phyloP scores from a whole-genome alignment of 1,140 invertebrate genomes.

The Drosophila pachea region DNA sequence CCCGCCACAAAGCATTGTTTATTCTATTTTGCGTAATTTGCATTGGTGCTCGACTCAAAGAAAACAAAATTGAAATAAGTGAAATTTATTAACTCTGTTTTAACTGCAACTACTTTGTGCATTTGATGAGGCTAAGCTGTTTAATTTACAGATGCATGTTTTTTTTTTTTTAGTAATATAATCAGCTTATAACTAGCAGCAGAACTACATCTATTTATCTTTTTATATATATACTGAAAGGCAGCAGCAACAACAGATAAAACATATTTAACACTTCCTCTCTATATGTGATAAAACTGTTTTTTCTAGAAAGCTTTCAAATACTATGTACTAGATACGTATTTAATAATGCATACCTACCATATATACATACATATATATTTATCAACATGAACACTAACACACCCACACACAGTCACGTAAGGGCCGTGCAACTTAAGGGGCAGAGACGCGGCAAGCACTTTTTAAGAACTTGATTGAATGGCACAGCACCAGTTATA shows the following conservation, averaged over 20 bases:
- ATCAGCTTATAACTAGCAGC: no score
- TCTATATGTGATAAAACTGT: conserved; percentile 75
- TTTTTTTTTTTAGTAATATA: conserved; percentile 2
- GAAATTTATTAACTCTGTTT: conserved; percentile 26
- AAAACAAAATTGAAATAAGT: conserved; percentile 8
- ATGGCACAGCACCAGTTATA: conserved; percentile 30
- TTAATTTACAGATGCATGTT: conserved; percentile 43
- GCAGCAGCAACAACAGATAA: conserved; percentile 19
- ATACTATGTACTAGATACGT: conserved; percentile 38
- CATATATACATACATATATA: conserved; percentile 40
- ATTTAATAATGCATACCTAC: conserved; percentile 43
- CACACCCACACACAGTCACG: conserved; percentile 11
- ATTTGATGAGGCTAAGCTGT: conserved; percentile 73
- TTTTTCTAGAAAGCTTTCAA: conserved; percentile 77
- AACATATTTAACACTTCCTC: conserved; percentile 76
- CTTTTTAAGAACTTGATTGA: conserved; percentile 36
- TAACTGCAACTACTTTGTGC: conserved; percentile 49
- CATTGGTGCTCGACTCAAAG: conserved; percentile 66
- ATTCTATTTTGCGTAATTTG: conserved; percentile 58
- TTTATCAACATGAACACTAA: conserved; percentile 33
- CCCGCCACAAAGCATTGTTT: not conserved
- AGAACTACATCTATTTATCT: conserved; percentile 8
- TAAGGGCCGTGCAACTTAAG: conserved; percentile 28
- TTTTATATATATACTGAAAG: conserved; percentile 9
- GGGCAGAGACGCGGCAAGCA: conserved; percentile 35